These are phyloP conservation scores for Conger conger DNA, from an alignment of 2,113 vertebrate species.

Conservation along the genomic window DNA sequence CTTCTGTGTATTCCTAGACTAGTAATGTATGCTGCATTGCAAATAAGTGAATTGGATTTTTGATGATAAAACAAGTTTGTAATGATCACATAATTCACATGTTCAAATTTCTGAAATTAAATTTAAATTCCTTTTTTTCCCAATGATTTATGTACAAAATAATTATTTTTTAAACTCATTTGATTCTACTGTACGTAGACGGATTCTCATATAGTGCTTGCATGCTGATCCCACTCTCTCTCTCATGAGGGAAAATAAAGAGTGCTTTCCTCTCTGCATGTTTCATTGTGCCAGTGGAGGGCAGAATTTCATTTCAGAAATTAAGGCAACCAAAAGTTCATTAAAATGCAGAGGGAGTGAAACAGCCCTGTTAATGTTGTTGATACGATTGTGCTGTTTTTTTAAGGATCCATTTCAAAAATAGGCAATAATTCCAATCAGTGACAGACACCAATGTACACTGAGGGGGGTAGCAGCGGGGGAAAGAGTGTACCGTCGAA, in stretches of 20 bases:
- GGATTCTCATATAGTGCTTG: neutral
- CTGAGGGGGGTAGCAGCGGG: constrained; percentile 41
- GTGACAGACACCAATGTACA: constrained; percentile 43
- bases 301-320: constrained; percentile 93
- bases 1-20: neutral
- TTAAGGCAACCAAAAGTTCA: constrained; percentile 58
- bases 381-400: constrained; percentile 48
- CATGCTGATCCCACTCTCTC: neutral
- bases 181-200: neutral
- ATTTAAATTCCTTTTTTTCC: neutral
- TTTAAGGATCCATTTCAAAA: constrained; percentile 29
- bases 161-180: neutral
- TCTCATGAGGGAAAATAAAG: constrained; percentile 16
- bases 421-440: constrained; percentile 43
- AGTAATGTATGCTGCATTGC: neutral
- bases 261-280: constrained; percentile 52
- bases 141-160: neutral
- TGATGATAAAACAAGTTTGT: neutral
- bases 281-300: constrained; percentile 88
- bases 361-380: constrained; percentile 42
- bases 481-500: constrained; percentile 26
- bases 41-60: neutral
- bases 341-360: constrained; percentile 57
- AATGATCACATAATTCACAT: neutral
- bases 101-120: neutral